phyloP scores from a whole-genome alignment of 2,797 vertebrate species.

The Enteromius afrohamiltoni region DNA sequence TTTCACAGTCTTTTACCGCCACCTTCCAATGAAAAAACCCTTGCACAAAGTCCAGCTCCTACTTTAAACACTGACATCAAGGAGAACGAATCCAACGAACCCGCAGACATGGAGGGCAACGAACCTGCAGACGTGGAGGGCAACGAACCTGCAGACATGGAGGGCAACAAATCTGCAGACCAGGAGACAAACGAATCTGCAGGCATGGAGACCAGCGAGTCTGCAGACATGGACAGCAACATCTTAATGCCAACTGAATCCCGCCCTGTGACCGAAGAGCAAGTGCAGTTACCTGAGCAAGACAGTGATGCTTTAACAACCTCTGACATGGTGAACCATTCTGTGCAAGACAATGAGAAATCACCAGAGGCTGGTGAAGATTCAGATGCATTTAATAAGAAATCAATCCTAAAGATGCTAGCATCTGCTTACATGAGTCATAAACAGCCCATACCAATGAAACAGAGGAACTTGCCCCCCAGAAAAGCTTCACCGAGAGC shows the following conservation, averaged over 20 bases:
- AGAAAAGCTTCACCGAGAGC: constrained; percentile 71
- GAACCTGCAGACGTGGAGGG: no score
- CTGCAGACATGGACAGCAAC: background rate
- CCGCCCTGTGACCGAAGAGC: constrained; percentile 46
- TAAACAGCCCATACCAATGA: constrained; percentile 54
- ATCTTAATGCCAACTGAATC: constrained; percentile 1
- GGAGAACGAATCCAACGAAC: background rate
- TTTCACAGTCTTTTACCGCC: constrained; percentile 49
- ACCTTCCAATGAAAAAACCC: constrained; percentile 62
- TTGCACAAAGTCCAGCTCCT: constrained; percentile 34
- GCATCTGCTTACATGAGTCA: constrained; percentile 76
- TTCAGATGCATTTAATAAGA: constrained; percentile 51
- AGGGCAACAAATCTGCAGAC: no score
- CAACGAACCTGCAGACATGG: no score
- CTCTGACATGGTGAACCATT: background rate
- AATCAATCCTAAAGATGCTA: constrained; percentile 74
- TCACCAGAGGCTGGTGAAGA: background rate
- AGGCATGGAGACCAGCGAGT: background rate
- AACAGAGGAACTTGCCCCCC: constrained; percentile 56
- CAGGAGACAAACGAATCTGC: background rate
- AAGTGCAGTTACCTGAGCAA: constrained; percentile 33
- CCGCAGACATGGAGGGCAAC: background rate
- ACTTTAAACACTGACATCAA: constrained; percentile 52
- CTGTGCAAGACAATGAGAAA: constrained; percentile 9
- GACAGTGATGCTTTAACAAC: background rate